Evolutionary conservation across 2,113 vertebrate genomes (phyloP), one percentile per base, ranked within the genome.

Genomic region (Cinclus cinclus): DNA sequence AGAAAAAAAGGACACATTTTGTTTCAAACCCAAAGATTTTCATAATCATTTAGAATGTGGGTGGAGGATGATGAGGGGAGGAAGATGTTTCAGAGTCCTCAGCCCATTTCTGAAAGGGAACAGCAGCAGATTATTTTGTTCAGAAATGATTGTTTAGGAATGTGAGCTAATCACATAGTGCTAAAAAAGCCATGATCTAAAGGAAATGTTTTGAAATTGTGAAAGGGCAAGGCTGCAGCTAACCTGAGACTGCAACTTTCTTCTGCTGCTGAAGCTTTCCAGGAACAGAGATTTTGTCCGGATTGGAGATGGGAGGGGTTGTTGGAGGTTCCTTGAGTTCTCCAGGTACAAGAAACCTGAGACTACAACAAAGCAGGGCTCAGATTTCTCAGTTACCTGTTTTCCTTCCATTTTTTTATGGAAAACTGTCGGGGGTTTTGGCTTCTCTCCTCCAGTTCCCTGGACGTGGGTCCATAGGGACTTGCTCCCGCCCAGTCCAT

Each of bases 141-240:
- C 47, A 60, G 41, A 64, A 91, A 64, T 85, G 53, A 59, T 53
- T 91, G n/a, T 71, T 91, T 39, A 55, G 56, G 60, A 77, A 59
- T 19, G 50, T 39, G 55, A 89, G 60, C 20, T 71, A 84, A 89
- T 82, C 44, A 42, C 69, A 11, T 0, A 31, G 64, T 25, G 33
- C 68, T 44, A 19, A 60, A 84, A 75, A 55, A 75, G 6, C 22
- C 49, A 4, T 5, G 7, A 37, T 73, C 33, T 27, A 69, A 79
- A 92, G 82, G 87, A 94, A 93, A 79, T 69, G 62, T 59, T 91
- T 89, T 84, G 69, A 81, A 87, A 75, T 24, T 17, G 46, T 63
- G 62, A 64, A 84, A 71, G 64, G 59, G 30, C 44, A 89, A n/a
- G 0, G 1, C n/a, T 52, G 41, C 35, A 44, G 65, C 25, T 52